Conservation (phyloP, 2,113 vertebrate genomes). For the Apodemus sylvaticus region DNA sequence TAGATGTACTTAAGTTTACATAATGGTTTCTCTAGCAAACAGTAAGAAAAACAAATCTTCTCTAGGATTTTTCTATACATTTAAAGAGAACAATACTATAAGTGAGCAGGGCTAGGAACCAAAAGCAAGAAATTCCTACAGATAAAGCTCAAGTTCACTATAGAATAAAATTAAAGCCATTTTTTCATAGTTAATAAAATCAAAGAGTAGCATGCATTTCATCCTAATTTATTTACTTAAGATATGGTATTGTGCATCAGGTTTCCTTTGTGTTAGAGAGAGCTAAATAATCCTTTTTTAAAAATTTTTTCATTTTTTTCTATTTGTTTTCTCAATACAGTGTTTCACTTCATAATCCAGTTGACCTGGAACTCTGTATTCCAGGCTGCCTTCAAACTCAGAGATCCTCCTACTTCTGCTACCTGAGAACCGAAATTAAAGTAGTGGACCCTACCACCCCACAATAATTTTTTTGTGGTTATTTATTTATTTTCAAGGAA, state of each 20-base stretch:
- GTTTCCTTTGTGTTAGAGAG: slow-evolving; percentile 39
- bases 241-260: neutral
- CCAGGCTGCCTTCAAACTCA: neutral
- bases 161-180: neutral
- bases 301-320: neutral
- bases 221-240: neutral
- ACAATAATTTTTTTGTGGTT: neutral
- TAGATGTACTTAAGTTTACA: neutral
- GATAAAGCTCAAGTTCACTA: neutral
- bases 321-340: neutral
- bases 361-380: neutral
- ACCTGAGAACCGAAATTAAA: neutral
- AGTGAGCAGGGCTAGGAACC: neutral
- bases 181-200: neutral
- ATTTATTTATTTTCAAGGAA: neutral
- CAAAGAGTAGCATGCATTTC: neutral
- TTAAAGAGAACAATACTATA: neutral
- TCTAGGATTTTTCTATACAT: neutral
- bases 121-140: neutral
- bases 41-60: neutral
- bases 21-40: neutral
- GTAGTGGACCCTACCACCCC: neutral
- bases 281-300: neutral
- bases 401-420: neutral
- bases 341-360: neutral